phyloP scores from a whole-genome alignment of 2,113 vertebrate species.

The Erinaceus europaeus region DNA sequence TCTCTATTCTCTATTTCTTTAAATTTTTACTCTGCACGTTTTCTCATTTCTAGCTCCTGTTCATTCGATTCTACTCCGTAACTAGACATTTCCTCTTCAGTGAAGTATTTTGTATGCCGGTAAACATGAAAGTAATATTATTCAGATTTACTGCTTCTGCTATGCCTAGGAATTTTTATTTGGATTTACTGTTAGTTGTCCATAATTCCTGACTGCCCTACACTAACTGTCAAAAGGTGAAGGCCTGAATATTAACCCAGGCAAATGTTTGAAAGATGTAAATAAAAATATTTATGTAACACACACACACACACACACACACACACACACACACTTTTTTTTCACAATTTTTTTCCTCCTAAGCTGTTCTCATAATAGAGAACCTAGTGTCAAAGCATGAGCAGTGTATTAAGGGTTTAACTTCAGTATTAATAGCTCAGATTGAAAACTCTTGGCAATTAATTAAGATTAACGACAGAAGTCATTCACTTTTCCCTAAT shows the following conservation, averaged over 20 bases:
- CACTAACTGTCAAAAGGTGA: slow-evolving; percentile 50
- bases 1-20: not conserved
- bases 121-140: slow-evolving; percentile 22
- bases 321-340: not conserved
- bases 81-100: slow-evolving; percentile 24
- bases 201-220: slow-evolving; percentile 12
- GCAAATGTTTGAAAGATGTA: slow-evolving; percentile 3
- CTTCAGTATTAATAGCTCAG: slow-evolving; percentile 83
- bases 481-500: slow-evolving; percentile 80
- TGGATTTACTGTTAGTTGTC: slow-evolving; percentile 41
- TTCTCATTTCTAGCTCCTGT: not conserved
- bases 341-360: not conserved
- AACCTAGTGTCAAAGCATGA: slow-evolving; percentile 77
- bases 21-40: not conserved
- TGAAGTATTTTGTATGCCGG: slow-evolving; percentile 28
- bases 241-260: slow-evolving; percentile 45
- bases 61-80: not conserved
- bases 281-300: slow-evolving; percentile 35
- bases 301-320: not conserved
- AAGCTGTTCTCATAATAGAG: slow-evolving; percentile 76
- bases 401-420: slow-evolving; percentile 72
- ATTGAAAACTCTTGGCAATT: slow-evolving; percentile 85
- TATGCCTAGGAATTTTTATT: slow-evolving; percentile 24
- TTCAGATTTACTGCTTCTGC: slow-evolving; percentile 43
- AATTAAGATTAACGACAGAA: slow-evolving; percentile 86